These are phyloP conservation scores for Zaprionus gabonicus DNA, from an alignment of 1,140 invertebrate genomes.

Conservation along the genomic window DNA sequence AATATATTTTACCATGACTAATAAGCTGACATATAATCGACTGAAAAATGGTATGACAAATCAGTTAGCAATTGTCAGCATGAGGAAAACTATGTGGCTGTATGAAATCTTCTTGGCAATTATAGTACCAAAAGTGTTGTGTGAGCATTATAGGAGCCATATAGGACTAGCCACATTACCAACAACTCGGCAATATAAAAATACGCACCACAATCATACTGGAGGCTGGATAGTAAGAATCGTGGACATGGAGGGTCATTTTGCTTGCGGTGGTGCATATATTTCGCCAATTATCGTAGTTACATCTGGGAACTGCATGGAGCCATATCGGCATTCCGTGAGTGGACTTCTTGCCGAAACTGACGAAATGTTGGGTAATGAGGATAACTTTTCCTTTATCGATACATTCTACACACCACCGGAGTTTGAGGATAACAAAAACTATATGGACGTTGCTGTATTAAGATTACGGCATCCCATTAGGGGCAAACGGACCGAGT, in stretches of 20 bases:
- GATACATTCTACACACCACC: constrained; percentile 29
- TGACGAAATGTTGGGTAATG: not conserved
- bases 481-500: constrained; percentile 18
- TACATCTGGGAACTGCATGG: constrained; percentile 45
- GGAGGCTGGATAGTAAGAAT: constrained; percentile 46
- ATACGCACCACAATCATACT: not conserved
- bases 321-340: constrained; percentile 7
- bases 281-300: constrained; percentile 39
- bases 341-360: constrained; percentile 9
- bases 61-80: not conserved
- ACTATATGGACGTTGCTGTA: constrained; percentile 44
- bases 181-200: not conserved
- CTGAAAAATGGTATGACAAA: not conserved
- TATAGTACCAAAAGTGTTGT: not conserved
- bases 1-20: not conserved
- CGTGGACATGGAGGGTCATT: constrained; percentile 17
- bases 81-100: not conserved
- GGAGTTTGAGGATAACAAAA: not conserved
- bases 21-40: not conserved
- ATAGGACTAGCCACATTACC: not conserved
- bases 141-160: not conserved
- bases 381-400: constrained; percentile 25
- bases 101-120: not conserved
- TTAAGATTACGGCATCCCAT: constrained; percentile 24
- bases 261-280: constrained; percentile 45